Percentiles rank a stretch among this genome's conserved stretches.
Evolutionary conservation across 2,888 invertebrate genomes (phyloP).

Genomic region (Cryptosula pallasiana): DNA sequence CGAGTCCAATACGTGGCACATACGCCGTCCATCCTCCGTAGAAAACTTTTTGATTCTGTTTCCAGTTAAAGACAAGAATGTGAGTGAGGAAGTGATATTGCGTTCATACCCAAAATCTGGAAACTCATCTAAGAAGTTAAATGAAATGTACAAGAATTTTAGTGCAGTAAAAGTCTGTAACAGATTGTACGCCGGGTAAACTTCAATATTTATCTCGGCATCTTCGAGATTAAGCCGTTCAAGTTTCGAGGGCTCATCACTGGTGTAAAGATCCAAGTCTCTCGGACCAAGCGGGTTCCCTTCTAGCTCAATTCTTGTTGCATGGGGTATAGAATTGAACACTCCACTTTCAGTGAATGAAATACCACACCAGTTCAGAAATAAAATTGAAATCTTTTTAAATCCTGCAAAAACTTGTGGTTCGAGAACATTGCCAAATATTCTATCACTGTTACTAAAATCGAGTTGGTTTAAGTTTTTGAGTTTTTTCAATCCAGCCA

Average conservation of each 20-base stretch:
- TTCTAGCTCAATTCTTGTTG: neutral
- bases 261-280: neutral
- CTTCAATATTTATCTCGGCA: neutral
- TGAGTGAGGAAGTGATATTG: neutral
- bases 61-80: neutral
- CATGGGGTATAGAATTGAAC: neutral
- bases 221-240: neutral
- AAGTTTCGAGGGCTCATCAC: neutral
- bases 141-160: neutral
- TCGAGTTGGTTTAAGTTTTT: neutral
- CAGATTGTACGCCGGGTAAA: neutral
- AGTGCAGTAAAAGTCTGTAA: neutral
- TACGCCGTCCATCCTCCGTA: neutral
- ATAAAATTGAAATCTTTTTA: neutral
- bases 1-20: neutral
- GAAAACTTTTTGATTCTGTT: neutral
- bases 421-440: neutral
- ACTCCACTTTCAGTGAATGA: neutral
- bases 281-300: slow-evolving; percentile 1
- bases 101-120: neutral
- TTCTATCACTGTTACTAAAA: neutral
- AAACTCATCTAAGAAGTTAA: neutral
- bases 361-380: neutral
- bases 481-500: neutral
- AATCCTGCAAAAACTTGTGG: neutral